Evolutionary conservation across 2,888 invertebrate species (phyloP).

Genomic region (Lathronympha strigana): DNA sequence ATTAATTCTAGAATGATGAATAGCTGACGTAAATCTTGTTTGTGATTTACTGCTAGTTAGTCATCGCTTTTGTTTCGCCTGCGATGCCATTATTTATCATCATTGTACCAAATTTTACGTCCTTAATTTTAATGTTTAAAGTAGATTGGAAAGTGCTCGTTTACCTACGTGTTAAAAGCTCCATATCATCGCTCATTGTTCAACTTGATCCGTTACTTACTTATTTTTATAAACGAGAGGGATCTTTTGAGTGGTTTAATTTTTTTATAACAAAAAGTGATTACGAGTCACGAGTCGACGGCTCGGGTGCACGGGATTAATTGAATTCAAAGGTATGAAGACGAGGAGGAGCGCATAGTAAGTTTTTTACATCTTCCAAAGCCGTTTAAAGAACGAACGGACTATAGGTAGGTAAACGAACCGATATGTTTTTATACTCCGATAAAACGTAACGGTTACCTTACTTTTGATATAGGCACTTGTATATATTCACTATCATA

Average conservation of each 20-base stretch:
- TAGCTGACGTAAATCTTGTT: slow-evolving; percentile 71
- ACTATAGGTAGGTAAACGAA: slow-evolving; percentile 12
- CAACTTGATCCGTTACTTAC: slow-evolving; percentile 59
- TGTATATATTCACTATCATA: neutral
- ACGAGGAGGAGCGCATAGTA: slow-evolving; percentile 56
- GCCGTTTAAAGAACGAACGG: slow-evolving; percentile 41
- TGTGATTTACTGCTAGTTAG: slow-evolving; percentile 71
- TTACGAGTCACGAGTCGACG: slow-evolving; percentile 77
- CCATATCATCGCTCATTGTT: slow-evolving; percentile 68
- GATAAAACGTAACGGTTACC: neutral
- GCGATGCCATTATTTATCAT: slow-evolving; percentile 49
- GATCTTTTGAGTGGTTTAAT: slow-evolving; percentile 51
- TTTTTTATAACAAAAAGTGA: slow-evolving; percentile 71
- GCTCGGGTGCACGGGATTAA: slow-evolving; percentile 74
- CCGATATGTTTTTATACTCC: slow-evolving; percentile 4
- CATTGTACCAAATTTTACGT: slow-evolving; percentile 25
- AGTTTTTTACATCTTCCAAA: slow-evolving; percentile 55
- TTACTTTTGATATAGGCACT: neutral
- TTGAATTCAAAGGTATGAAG: slow-evolving; percentile 82
- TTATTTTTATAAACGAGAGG: slow-evolving; percentile 55
- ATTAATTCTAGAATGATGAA: slow-evolving; percentile 77
- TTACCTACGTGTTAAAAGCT: slow-evolving; percentile 52
- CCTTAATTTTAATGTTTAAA: slow-evolving; percentile 7
- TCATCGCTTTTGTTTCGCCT: slow-evolving; percentile 65
- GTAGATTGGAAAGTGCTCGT: slow-evolving; percentile 17